Conservation (phyloP, 2,797 vertebrate species). For the Acrossocheilus wenchowensis region DNA sequence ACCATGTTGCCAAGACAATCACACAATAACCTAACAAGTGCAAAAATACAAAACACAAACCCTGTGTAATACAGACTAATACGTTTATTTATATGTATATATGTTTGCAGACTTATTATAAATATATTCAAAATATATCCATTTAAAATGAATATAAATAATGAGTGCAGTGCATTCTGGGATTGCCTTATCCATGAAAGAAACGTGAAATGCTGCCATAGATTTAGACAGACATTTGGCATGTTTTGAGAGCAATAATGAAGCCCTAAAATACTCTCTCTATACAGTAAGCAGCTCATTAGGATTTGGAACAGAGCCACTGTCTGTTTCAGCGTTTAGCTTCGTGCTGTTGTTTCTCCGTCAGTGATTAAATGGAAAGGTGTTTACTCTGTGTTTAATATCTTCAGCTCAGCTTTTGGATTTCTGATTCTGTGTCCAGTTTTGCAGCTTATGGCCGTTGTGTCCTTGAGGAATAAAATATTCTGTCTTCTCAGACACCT, state of each 20-base stretch:
- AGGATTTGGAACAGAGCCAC: slow-evolving; percentile 25
- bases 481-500: slow-evolving; percentile 25
- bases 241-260: not conserved
- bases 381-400: slow-evolving; percentile 6
- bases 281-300: slow-evolving; percentile 1
- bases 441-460: slow-evolving; percentile 29
- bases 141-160: not conserved
- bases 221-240: not conserved
- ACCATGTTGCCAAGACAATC: too few relatives aligned
- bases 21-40: not conserved
- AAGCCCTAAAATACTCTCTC: not conserved
- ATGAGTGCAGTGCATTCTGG: not conserved
- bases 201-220: not conserved
- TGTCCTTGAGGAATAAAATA: slow-evolving; percentile 11
- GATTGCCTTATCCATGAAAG: not conserved
- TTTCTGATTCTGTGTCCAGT: slow-evolving; percentile 25
- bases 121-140: not conserved
- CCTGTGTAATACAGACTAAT: not conserved
- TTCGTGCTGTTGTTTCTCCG: slow-evolving; percentile 8
- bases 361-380: slow-evolving; percentile 3
- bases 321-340: slow-evolving; percentile 8
- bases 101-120: not conserved
- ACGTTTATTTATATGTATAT: not conserved
- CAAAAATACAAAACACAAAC: not conserved
- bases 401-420: not conserved